Percentiles rank a stretch among this genome's conserved stretches.
Evolutionary conservation across 2,113 vertebrate species (phyloP).

Genomic region (Megaceryle torquata): DNA sequence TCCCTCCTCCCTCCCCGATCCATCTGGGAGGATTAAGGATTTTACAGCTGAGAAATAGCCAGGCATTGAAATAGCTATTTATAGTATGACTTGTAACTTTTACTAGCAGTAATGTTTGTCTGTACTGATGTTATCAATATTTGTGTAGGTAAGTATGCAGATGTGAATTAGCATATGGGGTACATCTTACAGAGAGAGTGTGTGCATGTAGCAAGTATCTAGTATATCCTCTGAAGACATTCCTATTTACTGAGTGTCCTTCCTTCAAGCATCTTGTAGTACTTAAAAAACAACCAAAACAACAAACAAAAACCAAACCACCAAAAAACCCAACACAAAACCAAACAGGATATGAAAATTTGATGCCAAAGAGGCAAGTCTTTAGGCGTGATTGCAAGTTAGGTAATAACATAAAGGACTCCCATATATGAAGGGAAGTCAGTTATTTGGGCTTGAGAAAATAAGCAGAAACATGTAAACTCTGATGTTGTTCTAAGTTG

Average conservation of each 20-base stretch:
- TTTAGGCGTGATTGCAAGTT: constrained; percentile 69
- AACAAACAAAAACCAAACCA: not conserved
- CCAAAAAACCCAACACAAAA: constrained; percentile 6
- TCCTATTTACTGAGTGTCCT: constrained; percentile 55
- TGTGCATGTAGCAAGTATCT: not conserved
- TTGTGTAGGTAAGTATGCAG: not conserved
- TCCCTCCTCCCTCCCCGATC: not conserved
- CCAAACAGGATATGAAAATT: constrained; percentile 75
- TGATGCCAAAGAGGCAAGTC: constrained; percentile 66
- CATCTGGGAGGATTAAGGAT: constrained; percentile 25
- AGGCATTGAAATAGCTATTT: not conserved
- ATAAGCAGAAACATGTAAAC: constrained; percentile 46
- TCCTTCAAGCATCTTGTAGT: constrained; percentile 70
- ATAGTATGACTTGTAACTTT: constrained; percentile 23
- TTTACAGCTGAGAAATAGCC: constrained; percentile 26
- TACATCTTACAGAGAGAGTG: not conserved
- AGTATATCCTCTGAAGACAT: not conserved
- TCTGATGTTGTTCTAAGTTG: constrained; percentile 46
- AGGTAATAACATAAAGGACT: constrained; percentile 66
- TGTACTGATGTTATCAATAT: constrained; percentile 3
- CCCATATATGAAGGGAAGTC: constrained; percentile 63
- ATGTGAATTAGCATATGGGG: not conserved
- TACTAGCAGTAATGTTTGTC: constrained; percentile 28
- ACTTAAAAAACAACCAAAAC: constrained; percentile 54
- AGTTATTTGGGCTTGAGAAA: constrained; percentile 58